Conservation (phyloP, 2,888 invertebrate species). For the Mythimna albipuncta region DNA sequence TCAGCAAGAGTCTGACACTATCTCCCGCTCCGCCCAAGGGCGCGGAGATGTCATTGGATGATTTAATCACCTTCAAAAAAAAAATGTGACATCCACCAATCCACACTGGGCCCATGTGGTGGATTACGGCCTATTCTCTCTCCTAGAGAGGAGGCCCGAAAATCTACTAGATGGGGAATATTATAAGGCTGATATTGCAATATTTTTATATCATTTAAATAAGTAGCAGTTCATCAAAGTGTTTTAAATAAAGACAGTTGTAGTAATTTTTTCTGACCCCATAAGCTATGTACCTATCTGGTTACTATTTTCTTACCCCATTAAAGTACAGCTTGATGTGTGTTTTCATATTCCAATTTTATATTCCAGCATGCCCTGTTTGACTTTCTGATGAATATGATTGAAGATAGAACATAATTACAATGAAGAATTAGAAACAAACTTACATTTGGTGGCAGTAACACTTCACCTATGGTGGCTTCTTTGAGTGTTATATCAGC, state of each 20-base stretch:
- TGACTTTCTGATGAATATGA: slow-evolving; percentile 39
- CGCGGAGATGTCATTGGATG: no score
- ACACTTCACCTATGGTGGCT: slow-evolving; percentile 74
- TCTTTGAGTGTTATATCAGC: slow-evolving; percentile 84
- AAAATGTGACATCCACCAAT: no score
- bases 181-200: no score
- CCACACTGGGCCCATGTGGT: no score
- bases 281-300: background rate
- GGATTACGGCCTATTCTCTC: no score
- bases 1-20: no score
- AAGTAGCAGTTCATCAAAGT: background rate
- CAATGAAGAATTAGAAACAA: slow-evolving; percentile 14
- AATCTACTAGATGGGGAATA: no score
- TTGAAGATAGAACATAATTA: slow-evolving; percentile 20
- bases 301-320: background rate
- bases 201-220: no score
- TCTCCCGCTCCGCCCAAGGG: no score
- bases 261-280: background rate
- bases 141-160: no score
- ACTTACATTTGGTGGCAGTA: slow-evolving; percentile 80
- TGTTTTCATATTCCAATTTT: slow-evolving; percentile 24
- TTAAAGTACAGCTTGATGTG: slow-evolving; percentile 5
- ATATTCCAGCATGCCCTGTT: slow-evolving; percentile 41
- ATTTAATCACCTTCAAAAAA: no score
- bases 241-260: background rate